phyloP scores from a whole-genome alignment of 1,140 invertebrate genomes.

The Halictus rubicundus region DNA sequence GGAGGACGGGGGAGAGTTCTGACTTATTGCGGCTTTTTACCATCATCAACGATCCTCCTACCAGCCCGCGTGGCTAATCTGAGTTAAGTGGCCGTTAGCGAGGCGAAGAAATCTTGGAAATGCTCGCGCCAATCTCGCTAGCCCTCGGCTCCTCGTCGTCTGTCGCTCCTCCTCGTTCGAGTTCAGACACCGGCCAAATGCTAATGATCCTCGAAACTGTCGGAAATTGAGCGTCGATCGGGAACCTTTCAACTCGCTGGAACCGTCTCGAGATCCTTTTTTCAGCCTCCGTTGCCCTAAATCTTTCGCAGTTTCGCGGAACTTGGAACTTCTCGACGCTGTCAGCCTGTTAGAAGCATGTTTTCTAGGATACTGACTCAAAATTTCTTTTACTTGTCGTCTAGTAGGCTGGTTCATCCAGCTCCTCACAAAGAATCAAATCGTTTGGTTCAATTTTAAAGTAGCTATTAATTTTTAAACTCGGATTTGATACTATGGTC shows the following conservation, averaged over 20 bases:
- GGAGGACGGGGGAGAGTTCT: background rate
- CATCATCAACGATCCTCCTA: slow-evolving; percentile 26
- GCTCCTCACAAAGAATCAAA: too few species aligned
- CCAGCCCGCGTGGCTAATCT: slow-evolving; percentile 61
- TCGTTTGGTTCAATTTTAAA: too few species aligned
- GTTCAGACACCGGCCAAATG: background rate
- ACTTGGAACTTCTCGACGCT: too few species aligned
- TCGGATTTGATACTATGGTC: too few species aligned
- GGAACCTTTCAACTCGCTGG: background rate
- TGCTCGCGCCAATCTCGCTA: slow-evolving; percentile 17
- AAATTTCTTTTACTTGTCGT: too few species aligned
- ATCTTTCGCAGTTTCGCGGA: too few species aligned
- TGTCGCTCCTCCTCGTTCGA: background rate
- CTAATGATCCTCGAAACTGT: slow-evolving; percentile 7
- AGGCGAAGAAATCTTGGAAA: slow-evolving; percentile 52
- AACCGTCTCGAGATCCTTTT: background rate
- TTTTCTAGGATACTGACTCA: too few species aligned
- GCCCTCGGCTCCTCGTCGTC: background rate
- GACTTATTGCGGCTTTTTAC: slow-evolving; percentile 55
- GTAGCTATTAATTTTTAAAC: too few species aligned
- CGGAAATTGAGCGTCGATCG: background rate
- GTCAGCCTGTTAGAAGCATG: too few species aligned
- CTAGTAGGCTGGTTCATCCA: too few species aligned
- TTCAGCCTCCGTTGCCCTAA: background rate
- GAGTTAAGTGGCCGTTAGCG: slow-evolving; percentile 63